These are phyloP conservation scores for Mythimna lalbum DNA, from an alignment of 2,888 invertebrate species.

Conservation along the genomic window DNA sequence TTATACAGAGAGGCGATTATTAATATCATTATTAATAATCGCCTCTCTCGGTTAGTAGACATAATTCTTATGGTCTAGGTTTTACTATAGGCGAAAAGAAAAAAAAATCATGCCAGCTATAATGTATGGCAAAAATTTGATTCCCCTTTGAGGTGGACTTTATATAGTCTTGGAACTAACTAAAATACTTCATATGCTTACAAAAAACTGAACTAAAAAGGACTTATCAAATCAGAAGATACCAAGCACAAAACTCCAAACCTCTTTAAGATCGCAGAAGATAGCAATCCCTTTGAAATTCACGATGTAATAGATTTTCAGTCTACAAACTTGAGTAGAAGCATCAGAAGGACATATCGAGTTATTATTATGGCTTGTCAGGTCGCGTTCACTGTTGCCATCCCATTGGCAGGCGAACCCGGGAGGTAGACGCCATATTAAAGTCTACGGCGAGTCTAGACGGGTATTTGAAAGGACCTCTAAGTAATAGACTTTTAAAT, in stretches of 20 bases:
- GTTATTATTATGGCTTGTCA: conserved; percentile 69
- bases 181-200: background rate
- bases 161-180: background rate
- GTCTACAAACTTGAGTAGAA: conserved; percentile 20
- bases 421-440: conserved; percentile 70
- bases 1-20: too few relatives aligned
- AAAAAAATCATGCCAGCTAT: too few relatives aligned
- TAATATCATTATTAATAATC: too few relatives aligned
- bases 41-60: too few relatives aligned
- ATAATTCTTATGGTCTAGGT: too few relatives aligned
- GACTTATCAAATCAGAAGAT: background rate
- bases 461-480: conserved; percentile 66
- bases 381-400: conserved; percentile 65
- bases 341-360: conserved; percentile 49
- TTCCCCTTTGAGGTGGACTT: too few relatives aligned
- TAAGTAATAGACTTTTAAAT: conserved; percentile 49
- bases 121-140: too few relatives aligned
- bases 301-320: conserved; percentile 30
- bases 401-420: conserved; percentile 47
- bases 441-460: conserved; percentile 78
- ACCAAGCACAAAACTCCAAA: background rate
- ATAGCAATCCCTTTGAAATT: conserved; percentile 30
- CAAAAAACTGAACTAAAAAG: background rate
- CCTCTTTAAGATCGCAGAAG: background rate
- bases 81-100: too few relatives aligned